phyloP scores from a whole-genome alignment of 2,113 vertebrate genomes.

The Aramus guarauna region DNA sequence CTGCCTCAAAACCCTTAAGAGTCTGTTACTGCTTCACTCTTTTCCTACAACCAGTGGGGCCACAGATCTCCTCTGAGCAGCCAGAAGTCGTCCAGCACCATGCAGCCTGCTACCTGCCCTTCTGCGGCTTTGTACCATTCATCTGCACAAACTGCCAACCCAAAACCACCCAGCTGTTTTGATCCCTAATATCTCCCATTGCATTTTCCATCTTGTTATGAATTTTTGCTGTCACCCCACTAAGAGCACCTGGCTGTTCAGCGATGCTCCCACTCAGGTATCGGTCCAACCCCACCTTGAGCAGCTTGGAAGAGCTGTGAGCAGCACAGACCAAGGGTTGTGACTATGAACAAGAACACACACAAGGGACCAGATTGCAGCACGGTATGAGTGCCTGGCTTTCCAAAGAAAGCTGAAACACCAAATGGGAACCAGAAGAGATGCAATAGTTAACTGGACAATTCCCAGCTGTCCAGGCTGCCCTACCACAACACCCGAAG shows the following conservation, averaged over 20 bases:
- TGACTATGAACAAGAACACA: accelerated
- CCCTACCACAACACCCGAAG: neutral
- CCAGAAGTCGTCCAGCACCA: neutral
- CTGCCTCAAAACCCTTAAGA: neutral
- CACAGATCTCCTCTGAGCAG: neutral
- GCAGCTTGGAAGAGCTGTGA: neutral
- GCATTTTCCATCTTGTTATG: accelerated
- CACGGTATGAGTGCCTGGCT: accelerated
- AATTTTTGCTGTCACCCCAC: neutral
- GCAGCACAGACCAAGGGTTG: neutral
- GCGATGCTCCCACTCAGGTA: accelerated
- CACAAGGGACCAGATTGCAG: neutral
- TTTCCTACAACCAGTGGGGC: neutral
- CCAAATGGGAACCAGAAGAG: neutral
- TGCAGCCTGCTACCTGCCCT: neutral
- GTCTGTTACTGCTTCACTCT: neutral
- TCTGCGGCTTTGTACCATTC: neutral
- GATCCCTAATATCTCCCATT: neutral
- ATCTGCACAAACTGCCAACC: neutral
- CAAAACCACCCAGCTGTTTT: neutral
- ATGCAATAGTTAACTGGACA: constrained; percentile 19
- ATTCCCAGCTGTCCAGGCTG: constrained; percentile 58
- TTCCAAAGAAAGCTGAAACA: neutral
- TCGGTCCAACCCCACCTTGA: neutral
- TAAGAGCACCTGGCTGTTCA: neutral